A percentile compares a stretch with the other conserved stretches of the same genome.
phyloP scores from a whole-genome alignment of 2,888 invertebrate species.

The Cordilura impudica region DNA sequence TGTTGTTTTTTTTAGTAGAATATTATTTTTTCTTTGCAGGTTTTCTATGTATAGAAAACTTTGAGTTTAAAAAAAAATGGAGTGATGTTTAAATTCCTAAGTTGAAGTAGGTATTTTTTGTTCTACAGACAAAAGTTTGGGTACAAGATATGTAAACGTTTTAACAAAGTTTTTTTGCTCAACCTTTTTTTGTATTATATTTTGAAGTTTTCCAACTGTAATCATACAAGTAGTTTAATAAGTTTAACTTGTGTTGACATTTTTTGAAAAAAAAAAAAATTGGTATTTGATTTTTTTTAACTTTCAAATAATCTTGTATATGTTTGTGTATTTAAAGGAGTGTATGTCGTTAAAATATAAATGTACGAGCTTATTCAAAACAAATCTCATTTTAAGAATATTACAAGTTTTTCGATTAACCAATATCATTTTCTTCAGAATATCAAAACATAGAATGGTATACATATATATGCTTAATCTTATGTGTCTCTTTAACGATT shows the following conservation, averaged over 20 bases:
- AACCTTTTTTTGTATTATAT: background rate
- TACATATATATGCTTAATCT: background rate
- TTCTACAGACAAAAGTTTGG: slow-evolving; percentile 43
- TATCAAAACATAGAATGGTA: background rate
- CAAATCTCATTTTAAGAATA: slow-evolving; percentile 55
- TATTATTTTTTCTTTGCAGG: slow-evolving; percentile 10
- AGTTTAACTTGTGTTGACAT: slow-evolving; percentile 59
- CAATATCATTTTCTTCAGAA: slow-evolving; percentile 17
- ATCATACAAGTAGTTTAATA: slow-evolving; percentile 59
- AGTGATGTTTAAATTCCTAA: slow-evolving; percentile 43
- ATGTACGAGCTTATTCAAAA: slow-evolving; percentile 15
- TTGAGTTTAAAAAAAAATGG: slow-evolving; percentile 7
- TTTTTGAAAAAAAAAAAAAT: slow-evolving; percentile 12
- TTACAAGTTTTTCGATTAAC: slow-evolving; percentile 59
- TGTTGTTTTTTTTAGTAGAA: slow-evolving; percentile 25
- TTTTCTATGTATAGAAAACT: slow-evolving; percentile 36
- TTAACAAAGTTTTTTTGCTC: slow-evolving; percentile 48
- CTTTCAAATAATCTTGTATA: slow-evolving; percentile 35
- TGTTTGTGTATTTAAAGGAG: background rate
- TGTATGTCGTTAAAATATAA: slow-evolving; percentile 51
- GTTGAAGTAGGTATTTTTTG: slow-evolving; percentile 7
- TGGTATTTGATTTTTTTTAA: slow-evolving; percentile 14
- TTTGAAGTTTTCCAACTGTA: slow-evolving; percentile 48
- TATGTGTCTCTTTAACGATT: background rate
- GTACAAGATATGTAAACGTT: slow-evolving; percentile 62